These are phyloP conservation scores for Bolborhynchus lineola DNA, from an alignment of 2,113 vertebrate species.

Conservation along the genomic window DNA sequence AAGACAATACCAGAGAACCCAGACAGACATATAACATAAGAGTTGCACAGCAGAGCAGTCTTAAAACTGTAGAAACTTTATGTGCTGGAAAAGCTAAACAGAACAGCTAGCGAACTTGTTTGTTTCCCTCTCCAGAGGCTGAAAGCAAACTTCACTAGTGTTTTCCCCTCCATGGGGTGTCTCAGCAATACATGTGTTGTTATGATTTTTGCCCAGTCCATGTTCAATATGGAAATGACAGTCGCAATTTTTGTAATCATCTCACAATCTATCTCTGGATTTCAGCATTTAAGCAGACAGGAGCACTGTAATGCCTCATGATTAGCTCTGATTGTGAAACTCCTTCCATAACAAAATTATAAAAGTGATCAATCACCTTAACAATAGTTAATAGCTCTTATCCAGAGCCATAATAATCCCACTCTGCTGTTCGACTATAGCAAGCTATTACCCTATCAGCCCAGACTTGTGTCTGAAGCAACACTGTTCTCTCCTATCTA, in stretches of 20 bases:
- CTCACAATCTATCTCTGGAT: constrained; percentile 53
- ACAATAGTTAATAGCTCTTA: constrained; percentile 70
- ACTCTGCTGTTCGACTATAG: constrained; percentile 38
- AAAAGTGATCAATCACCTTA: constrained; percentile 70
- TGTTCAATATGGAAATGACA: constrained; percentile 70
- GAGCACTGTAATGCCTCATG: constrained; percentile 36
- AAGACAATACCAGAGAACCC: not conserved
- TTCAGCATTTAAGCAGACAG: constrained; percentile 63
- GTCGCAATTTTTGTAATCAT: constrained; percentile 68
- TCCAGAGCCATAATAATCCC: constrained; percentile 39
- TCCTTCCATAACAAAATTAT: constrained; percentile 59
- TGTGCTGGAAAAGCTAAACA: constrained; percentile 34
- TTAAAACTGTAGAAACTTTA: constrained; percentile 2
- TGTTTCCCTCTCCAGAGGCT: constrained; percentile 41
- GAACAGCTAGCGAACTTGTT: constrained; percentile 27
- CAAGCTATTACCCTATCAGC: constrained; percentile 48
- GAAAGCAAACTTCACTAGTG: constrained; percentile 41
- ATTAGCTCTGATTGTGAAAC: constrained; percentile 72
- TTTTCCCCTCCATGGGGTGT: not conserved
- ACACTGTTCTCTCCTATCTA: not conserved
- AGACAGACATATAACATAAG: not conserved
- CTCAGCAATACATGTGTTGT: constrained; percentile 33
- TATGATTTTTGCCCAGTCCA: constrained; percentile 27
- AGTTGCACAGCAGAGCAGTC: not conserved
- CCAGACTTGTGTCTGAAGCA: constrained; percentile 24